Conservation (phyloP, 2,888 invertebrate species). For the Campoplex capitator region DNA sequence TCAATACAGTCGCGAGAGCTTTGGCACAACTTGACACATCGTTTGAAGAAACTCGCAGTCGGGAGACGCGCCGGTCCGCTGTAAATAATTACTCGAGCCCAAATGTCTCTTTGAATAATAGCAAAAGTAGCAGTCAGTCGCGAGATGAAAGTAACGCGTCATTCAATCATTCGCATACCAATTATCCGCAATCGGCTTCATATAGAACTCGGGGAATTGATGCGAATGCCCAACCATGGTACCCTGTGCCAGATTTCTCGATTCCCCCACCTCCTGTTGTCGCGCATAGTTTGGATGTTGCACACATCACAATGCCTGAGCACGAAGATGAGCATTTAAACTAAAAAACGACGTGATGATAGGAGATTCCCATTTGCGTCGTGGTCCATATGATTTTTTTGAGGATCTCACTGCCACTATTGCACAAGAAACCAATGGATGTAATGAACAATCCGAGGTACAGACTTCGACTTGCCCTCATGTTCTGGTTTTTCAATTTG, state of each 20-base stretch:
- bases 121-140: no score
- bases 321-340: constrained; percentile 51
- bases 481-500: constrained; percentile 30
- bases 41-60: background rate
- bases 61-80: no score
- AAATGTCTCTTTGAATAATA: no score
- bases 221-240: no score
- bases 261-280: background rate
- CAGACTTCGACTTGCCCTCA: constrained; percentile 35
- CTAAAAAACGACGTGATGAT: constrained; percentile 42
- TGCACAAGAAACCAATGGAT: background rate
- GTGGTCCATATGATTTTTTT: constrained; percentile 32
- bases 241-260: background rate
- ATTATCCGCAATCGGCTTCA: no score
- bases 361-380: constrained; percentile 37
- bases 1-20: background rate
- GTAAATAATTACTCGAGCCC: no score
- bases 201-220: no score
- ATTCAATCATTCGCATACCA: no score
- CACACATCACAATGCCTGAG: no score
- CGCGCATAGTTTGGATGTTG: no score
- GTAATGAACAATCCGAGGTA: no score
- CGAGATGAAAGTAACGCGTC: no score
- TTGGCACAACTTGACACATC: background rate
- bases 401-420: constrained; percentile 41